These are phyloP conservation scores for Pithys albifrons DNA, from an alignment of 2,113 vertebrate species.

Conservation along the genomic window DNA sequence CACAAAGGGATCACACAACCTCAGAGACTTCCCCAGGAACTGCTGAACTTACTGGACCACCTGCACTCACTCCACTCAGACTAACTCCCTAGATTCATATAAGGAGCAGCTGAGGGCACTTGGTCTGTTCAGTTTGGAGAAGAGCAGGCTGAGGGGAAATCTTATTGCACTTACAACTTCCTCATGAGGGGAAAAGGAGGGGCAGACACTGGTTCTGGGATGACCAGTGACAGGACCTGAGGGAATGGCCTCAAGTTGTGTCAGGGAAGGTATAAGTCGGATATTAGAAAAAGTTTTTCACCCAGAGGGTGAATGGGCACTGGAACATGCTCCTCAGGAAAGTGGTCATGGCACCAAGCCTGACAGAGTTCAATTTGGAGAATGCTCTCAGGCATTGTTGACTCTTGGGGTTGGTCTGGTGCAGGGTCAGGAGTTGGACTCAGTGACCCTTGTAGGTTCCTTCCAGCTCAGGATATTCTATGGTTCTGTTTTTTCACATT, in stretches of 20 bases:
- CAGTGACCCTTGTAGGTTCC: rapidly evolving
- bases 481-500: background rate
- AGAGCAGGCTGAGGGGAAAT: background rate
- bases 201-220: background rate
- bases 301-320: background rate
- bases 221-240: background rate
- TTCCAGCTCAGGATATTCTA: background rate
- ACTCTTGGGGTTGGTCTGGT: background rate
- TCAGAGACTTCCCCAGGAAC: background rate
- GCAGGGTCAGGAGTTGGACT: background rate
- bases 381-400: background rate
- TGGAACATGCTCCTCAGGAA: background rate
- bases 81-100: background rate
- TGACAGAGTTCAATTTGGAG: background rate
- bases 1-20: background rate
- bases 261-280: background rate
- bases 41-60: background rate
- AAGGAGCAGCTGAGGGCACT: background rate
- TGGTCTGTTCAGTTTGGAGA: background rate
- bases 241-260: background rate
- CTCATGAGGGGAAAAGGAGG: rapidly evolving
- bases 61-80: background rate
- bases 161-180: background rate
- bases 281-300: background rate
- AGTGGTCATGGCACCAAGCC: background rate